Conservation (phyloP, 1,140 invertebrate species). For the Psix sp. region DNA sequence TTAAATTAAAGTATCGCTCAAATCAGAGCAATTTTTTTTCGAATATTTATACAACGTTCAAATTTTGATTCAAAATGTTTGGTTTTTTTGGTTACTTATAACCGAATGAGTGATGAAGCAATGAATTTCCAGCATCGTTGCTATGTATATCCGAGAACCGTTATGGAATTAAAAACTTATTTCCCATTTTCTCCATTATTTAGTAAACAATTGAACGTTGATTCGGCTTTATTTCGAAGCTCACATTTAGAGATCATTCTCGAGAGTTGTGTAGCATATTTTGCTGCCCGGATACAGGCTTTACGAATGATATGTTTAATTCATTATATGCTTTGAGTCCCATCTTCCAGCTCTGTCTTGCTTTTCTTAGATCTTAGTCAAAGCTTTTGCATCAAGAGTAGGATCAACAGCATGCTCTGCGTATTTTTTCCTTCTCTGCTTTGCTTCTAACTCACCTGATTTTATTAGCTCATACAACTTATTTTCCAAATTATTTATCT, state of each 20-base stretch:
- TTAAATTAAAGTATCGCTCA: no score
- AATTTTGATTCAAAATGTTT: no score
- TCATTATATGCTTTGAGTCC: slow-evolving; percentile 60
- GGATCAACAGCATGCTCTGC: slow-evolving; percentile 24
- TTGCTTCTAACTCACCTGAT: slow-evolving; percentile 6
- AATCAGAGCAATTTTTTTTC: no score
- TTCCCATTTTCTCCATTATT: no score
- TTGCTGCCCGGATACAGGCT: slow-evolving; percentile 38
- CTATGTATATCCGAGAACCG: no score
- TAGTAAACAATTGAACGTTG: no score
- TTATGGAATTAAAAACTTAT: no score
- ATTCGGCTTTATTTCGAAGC: slow-evolving; percentile 20
- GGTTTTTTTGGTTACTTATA: no score
- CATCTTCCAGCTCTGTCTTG: slow-evolving; percentile 21
- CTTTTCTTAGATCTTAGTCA: slow-evolving; percentile 51
- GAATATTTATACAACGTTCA: no score
- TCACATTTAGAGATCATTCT: slow-evolving; percentile 24
- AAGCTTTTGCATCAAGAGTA: slow-evolving; percentile 49
- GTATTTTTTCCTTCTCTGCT: neutral
- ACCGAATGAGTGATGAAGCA: no score
- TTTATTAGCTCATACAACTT: slow-evolving; percentile 2
- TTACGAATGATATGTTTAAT: slow-evolving; percentile 61
- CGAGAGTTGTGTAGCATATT: slow-evolving; percentile 41
- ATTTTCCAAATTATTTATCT: neutral
- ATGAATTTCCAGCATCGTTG: no score